These are phyloP conservation scores for Nothocercus nigrocapillus DNA, from an alignment of 2,113 vertebrate genomes.

Conservation along the genomic window DNA sequence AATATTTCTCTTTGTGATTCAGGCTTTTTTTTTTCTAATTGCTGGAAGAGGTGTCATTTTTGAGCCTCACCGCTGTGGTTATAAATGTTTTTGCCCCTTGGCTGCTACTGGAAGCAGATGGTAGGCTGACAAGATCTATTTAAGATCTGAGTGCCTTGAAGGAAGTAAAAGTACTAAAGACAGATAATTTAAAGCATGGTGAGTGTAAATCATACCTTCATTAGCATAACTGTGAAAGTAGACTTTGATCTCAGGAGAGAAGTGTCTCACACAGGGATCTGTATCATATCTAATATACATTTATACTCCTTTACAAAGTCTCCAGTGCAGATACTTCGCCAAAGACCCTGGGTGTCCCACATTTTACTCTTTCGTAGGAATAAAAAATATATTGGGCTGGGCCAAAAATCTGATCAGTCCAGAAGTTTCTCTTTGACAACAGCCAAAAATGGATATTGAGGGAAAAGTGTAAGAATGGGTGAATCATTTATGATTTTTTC, in stretches of 20 bases:
- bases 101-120: slow-evolving; percentile 47
- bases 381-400: not conserved
- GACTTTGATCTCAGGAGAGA: not conserved
- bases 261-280: not conserved
- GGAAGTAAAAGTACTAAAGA: slow-evolving; percentile 46
- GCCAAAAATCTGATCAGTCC: not conserved
- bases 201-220: slow-evolving; percentile 36
- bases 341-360: not conserved
- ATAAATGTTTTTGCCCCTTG: slow-evolving; percentile 27
- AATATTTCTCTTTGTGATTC: not conserved
- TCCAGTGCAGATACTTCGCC: not conserved
- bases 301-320: not conserved
- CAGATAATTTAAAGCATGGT: slow-evolving; percentile 16
- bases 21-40: not conserved
- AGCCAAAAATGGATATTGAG: not conserved
- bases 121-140: slow-evolving; percentile 55
- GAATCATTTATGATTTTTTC: not conserved
- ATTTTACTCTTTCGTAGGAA: not conserved
- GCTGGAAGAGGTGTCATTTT: not conserved
- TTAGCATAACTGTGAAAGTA: slow-evolving; percentile 10
- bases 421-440: not conserved
- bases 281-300: not conserved
- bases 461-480: not conserved
- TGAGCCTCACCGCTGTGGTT: not conserved
- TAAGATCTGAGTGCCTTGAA: slow-evolving; percentile 28